phyloP scores from a whole-genome alignment of 2,888 invertebrate genomes.

The Hoplodrina blanda region DNA sequence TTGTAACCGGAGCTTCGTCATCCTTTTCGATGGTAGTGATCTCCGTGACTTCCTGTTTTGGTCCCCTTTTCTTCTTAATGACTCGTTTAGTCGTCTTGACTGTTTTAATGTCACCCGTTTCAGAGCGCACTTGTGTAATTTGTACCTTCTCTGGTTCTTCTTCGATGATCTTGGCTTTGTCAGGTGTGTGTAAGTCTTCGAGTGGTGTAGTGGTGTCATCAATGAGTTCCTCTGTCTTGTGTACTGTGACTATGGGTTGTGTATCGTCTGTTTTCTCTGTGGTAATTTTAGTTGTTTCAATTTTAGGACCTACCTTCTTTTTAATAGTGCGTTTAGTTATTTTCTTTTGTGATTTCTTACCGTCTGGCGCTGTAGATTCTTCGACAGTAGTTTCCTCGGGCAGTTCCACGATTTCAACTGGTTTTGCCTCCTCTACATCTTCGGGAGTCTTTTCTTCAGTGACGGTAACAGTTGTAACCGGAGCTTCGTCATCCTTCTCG shows the following conservation, averaged over 20 bases:
- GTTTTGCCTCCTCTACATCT: conserved; percentile 3
- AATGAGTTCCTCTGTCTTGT: conserved; percentile 72
- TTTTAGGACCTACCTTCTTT: conserved; percentile 68
- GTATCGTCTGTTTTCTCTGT: conserved; percentile 52
- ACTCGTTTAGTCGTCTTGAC: conserved; percentile 41
- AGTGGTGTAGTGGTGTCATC: conserved; percentile 65
- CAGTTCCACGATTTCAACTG: conserved; percentile 35
- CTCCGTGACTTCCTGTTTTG: conserved; percentile 43
- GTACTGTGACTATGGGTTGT: conserved; percentile 62
- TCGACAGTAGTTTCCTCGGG: conserved; percentile 36
- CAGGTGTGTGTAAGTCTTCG: conserved; percentile 41
- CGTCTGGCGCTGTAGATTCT: conserved; percentile 29
- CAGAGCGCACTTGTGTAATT: conserved; percentile 59
- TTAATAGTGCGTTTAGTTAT: conserved; percentile 64
- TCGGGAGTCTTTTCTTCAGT: conserved; percentile 13
- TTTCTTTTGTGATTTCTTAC: conserved; percentile 49
- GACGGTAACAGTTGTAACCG: conserved; percentile 43
- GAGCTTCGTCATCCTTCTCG: conserved; percentile 67
- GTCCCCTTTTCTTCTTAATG: conserved; percentile 43
- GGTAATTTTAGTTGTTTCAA: conserved; percentile 44
- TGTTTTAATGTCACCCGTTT: conserved; percentile 24
- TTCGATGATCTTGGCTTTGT: conserved; percentile 49
- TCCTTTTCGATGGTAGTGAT: conserved; percentile 47
- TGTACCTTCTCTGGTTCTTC: conserved; percentile 58
- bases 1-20: conserved; percentile 46